A percentile compares a stretch with the other conserved stretches of the same genome.
Evolutionary conservation across 2,888 invertebrate genomes (phyloP).

Genomic region (Oconnorella tubifera): DNA sequence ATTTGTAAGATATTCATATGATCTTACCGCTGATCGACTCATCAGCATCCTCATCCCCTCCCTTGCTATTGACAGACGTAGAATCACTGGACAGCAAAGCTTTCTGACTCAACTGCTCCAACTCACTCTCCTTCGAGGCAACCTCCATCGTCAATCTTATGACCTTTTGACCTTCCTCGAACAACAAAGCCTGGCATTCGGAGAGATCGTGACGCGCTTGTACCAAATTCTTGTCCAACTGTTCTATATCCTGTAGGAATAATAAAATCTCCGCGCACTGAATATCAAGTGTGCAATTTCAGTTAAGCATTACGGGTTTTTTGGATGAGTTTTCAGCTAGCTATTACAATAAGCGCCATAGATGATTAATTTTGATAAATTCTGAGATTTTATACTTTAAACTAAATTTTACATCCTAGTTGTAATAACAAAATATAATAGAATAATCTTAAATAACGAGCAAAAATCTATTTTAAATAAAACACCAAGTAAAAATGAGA

Average conservation of each 20-base stretch:
- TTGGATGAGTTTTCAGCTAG: neutral
- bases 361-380: no score
- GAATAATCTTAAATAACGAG: no score
- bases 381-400: no score
- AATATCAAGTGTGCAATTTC: slow-evolving; percentile 5
- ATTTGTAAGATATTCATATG: no score
- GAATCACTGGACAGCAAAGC: slow-evolving; percentile 74
- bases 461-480: no score
- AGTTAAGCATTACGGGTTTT: neutral
- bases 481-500: no score
- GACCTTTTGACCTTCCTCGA: slow-evolving; percentile 60
- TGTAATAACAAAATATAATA: no score
- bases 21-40: neutral
- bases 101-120: slow-evolving; percentile 80
- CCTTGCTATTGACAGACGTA: slow-evolving; percentile 77
- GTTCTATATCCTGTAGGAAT: slow-evolving; percentile 73
- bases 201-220: slow-evolving; percentile 81
- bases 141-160: slow-evolving; percentile 89
- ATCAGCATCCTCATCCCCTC: neutral
- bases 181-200: slow-evolving; percentile 77
- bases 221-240: slow-evolving; percentile 80
- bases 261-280: slow-evolving; percentile 1
- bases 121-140: slow-evolving; percentile 92
- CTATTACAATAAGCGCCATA: no score
- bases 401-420: no score